Evolutionary conservation across 1,140 invertebrate genomes (phyloP).

Genomic region (Campoletis sonorensis): DNA sequence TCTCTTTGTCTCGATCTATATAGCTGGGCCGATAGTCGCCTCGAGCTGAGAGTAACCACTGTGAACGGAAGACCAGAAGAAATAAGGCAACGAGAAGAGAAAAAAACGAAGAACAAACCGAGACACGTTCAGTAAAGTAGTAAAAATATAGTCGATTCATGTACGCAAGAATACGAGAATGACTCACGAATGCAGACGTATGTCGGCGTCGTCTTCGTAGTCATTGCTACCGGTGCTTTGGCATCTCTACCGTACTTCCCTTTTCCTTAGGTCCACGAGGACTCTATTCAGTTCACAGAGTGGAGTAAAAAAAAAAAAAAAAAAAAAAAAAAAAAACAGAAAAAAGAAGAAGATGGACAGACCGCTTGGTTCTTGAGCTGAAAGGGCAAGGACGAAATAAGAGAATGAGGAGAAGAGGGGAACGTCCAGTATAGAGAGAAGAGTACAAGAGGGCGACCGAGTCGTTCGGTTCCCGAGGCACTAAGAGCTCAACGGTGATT

Average conservation of each 20-base stretch:
- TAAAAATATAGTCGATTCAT: constrained; percentile 34
- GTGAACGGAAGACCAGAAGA: neutral
- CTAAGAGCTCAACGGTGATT: constrained; percentile 61
- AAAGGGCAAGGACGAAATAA: constrained; percentile 22
- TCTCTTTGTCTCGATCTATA: no score
- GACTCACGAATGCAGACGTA: constrained; percentile 34
- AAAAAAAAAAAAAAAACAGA: no score
- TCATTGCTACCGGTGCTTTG: constrained; percentile 23
- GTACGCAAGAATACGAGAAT: constrained; percentile 14
- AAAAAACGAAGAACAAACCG: neutral
- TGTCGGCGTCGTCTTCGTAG: constrained; percentile 27
- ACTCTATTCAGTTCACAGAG: constrained; percentile 57
- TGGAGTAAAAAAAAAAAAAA: neutral
- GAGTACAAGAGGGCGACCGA: constrained; percentile 21
- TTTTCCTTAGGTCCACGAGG: constrained; percentile 56
- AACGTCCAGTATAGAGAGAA: constrained; percentile 59
- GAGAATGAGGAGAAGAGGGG: constrained; percentile 47
- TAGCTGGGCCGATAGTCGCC: neutral
- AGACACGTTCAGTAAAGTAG: neutral
- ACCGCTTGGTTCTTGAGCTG: neutral
- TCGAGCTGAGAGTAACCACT: neutral
- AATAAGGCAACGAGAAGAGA: neutral
- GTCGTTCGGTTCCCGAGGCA: constrained; percentile 43
- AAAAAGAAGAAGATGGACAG: neutral
- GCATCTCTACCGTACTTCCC: constrained; percentile 59